Percentiles rank a stretch among this genome's conserved stretches.
phyloP scores from a whole-genome alignment of 92 coral and sea anemone genomes.

The Phymanthus crucifer region DNA sequence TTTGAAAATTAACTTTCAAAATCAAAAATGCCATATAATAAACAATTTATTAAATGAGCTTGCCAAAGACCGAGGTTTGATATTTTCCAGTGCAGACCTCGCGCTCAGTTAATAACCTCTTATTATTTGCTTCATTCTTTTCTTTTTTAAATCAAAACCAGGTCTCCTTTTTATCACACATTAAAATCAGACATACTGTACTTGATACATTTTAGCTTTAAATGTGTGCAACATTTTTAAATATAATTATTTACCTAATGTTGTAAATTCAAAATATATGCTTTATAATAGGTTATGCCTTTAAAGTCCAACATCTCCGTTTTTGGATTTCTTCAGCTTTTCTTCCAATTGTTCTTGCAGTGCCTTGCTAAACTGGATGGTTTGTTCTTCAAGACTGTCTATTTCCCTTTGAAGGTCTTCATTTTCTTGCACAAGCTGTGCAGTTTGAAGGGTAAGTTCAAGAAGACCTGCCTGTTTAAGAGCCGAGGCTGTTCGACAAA shows the following conservation, averaged over 20 bases:
- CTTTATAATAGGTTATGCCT: not conserved
- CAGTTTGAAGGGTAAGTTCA: conserved; percentile 77
- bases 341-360: conserved; percentile 70
- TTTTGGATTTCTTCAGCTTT: conserved; percentile 43
- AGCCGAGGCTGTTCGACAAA: conserved; percentile 72
- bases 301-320: not conserved
- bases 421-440: conserved; percentile 80
- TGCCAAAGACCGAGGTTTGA: no score
- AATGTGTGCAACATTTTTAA: not conserved
- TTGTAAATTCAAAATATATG: not conserved
- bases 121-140: no score
- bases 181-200: no score
- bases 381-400: conserved; percentile 67
- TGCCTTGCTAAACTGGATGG: conserved; percentile 58
- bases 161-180: no score
- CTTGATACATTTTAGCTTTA: no score
- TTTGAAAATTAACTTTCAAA: no score
- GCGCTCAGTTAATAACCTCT: no score
- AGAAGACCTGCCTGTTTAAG: conserved; percentile 84
- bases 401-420: conserved; percentile 79
- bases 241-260: not conserved
- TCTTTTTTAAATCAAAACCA: no score
- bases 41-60: no score
- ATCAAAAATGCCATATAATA: no score
- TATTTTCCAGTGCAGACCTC: no score